Evolutionary conservation across 2,113 vertebrate genomes (phyloP), one percentile per base, ranked within the genome.

Genomic region (Channa maculata): DNA sequence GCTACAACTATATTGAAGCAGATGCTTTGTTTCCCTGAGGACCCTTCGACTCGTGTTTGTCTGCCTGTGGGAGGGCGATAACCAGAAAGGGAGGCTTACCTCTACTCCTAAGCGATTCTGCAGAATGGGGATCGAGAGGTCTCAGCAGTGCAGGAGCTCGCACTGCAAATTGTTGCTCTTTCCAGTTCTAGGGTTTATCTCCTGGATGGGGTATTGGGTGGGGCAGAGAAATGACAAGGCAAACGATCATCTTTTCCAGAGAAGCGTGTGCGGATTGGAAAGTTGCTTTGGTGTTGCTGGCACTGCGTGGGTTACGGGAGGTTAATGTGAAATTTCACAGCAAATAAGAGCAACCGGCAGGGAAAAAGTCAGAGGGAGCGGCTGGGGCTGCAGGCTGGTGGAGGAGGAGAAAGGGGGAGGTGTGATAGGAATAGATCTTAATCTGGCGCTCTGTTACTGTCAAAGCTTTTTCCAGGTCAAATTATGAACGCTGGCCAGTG

Each of bases 401-500:
- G 60, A 65, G 48, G 79, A 71, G 71, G 62, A 75, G 67, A 66
- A 79, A 61, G 51, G 49, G 65, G 84, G 78, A 73, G 85, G 80
- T 67, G 79, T 77, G 86, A 90, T 83, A 55, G 86, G 86, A 91
- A 92, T 92, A 86, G 57, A 75, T 93, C 93, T 92, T 93, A 89
- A 94, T 93, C 88, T 78, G 75, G 77, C 38, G 60, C 74, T 91
- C 90, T 91, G 92, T 92, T 94, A 88, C 90, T 94, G 91, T 92
- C 93, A 92, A 51, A 85, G 84, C 90, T 90, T 70, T 82, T 92
- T 93, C 88, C 84, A 80, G 92, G 88, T 92, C 88, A 93, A 92
- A 92, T 92, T 90, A 93, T 90, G 91, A 92, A 87, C 74, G 58
- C 90, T 91, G 79, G 87, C 80, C 84, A 71, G 79, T 86, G 87